Evolutionary conservation across 2,797 vertebrate species (phyloP).

Genomic region (Premnoplex brunnescens): DNA sequence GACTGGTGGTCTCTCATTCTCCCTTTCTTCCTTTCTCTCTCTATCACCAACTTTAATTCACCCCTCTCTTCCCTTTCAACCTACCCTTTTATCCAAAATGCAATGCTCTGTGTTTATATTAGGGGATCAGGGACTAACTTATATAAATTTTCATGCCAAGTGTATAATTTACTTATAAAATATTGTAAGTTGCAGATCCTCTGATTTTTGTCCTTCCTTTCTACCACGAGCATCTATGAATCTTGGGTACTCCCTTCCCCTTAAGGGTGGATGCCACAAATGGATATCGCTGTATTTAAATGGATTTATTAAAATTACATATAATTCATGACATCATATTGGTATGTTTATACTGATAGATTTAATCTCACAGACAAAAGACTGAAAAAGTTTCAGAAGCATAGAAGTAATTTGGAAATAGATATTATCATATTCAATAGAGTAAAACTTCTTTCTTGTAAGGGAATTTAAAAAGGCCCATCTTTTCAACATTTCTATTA

Average conservation of each 20-base stretch:
- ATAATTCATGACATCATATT: neutral
- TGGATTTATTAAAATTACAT: neutral
- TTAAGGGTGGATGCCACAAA: neutral
- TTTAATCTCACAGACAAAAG: neutral
- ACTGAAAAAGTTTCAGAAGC: neutral
- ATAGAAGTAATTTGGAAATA: neutral
- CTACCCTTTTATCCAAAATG: neutral
- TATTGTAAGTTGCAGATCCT: neutral
- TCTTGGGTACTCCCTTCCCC: neutral
- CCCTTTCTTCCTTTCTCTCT: neutral
- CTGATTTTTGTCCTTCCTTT: neutral
- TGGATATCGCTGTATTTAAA: neutral
- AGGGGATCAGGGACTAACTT: neutral
- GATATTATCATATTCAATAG: accelerated
- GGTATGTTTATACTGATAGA: neutral
- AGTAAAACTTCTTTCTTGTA: neutral
- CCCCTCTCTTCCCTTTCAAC: neutral
- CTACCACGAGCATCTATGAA: neutral
- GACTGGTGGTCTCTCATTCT: neutral
- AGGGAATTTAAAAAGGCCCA: neutral
- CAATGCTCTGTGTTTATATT: too few species aligned
- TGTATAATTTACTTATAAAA: neutral
- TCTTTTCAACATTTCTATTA: neutral
- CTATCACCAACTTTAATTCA: neutral
- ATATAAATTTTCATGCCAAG: too few species aligned